Evolutionary conservation across 2,113 vertebrate species (phyloP), one percentile per base, ranked within the genome.

Genomic region (Pseudolaguvia tuberculata): DNA sequence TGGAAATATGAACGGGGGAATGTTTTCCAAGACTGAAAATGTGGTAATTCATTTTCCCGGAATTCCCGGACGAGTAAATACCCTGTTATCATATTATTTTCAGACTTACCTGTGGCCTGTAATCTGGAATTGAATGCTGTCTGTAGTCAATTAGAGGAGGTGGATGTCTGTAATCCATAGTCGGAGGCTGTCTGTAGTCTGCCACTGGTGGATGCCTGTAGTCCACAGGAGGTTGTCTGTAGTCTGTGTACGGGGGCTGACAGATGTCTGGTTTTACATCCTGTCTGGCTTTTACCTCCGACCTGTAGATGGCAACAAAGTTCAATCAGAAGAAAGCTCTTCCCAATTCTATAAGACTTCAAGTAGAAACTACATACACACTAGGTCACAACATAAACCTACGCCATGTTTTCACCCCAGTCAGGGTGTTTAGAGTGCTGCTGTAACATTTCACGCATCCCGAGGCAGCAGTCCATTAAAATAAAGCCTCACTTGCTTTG

Each of bases 251-350:
- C 0, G 96, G 93, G 82, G 95, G 94, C 73, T 98, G 97, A 80
- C 95, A 92, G 86, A 96, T 96, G 75, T 99, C 97, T 14, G 97
- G 97, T 85, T 98, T 99, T 84, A 99, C 97, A 51, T 99, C 97
- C 87, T 99, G 97, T 77, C 97, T 93, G 70, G 97, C 97, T 92
- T 99, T 99, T 12, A 99, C 97, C 92, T 99, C 97, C 75, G 97
- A 99, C 85, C 97, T 98, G 83, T 91, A 94, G 85, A 88, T 89
- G 84, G 80, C 84, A 80, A 77, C 58, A 73, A 71, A 76, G 59
- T 73, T 71, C 48, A 74, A 70, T 79, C 23, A 73, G 63, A 82
- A 70, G 25, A 42, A 29, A 70, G 59, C 27, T 35, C 67, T 51
- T 72, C 45, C 14, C 4, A 8, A 23, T 21, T 71, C 20, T 42